Evolutionary conservation across 1,140 invertebrate genomes (phyloP), one percentile per base, ranked within the genome.

Genomic region (Thalassaphorura encarpata): DNA sequence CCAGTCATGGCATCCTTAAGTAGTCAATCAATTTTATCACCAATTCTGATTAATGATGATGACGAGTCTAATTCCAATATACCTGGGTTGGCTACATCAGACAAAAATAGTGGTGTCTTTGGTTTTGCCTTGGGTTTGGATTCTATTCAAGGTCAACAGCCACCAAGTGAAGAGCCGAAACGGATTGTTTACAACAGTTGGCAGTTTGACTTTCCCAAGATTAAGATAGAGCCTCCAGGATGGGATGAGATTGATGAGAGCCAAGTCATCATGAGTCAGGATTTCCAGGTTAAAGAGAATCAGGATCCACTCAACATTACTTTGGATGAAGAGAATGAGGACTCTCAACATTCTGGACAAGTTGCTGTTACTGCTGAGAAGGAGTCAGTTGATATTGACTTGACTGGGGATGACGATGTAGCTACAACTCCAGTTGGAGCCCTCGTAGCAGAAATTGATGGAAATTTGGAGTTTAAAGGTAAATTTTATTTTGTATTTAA

Each of bases 171-270:
- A 23, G 24, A 36, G 41, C 43, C 48, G 18, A 61, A 52, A 23
- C 33, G 29, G 28, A 62, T 62, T 21, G 19, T 55, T 33, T 65
- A 65, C 42, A 28, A 54, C 21, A 41, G 42, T 18, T 62, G 62
- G 63, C 56, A 62, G 49, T 65, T 65, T 58, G 63, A 65, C 47
- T 56, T 62, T 31, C 63, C 63, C n/a, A 56, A 48, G 6, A 62
- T 65, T 36, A 65, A 65, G 29, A 24, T 54, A n/a, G 63, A 65
- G 29, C 63, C 63, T 42, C 16, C 41, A 13, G 63, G 62, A 41
- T 48, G 58, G 11, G 39, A 61, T 16, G 54, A 60, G 27, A 46
- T 52, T 1, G 39, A n/a, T 33, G 11, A 29, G 18, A 45, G 52
- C 26, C 48, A 58, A 18, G 27, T 43, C 23, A 33, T 36, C n/a